These are phyloP conservation scores for Sander vitreus DNA, from an alignment of 2,113 vertebrate genomes.

Conservation along the genomic window DNA sequence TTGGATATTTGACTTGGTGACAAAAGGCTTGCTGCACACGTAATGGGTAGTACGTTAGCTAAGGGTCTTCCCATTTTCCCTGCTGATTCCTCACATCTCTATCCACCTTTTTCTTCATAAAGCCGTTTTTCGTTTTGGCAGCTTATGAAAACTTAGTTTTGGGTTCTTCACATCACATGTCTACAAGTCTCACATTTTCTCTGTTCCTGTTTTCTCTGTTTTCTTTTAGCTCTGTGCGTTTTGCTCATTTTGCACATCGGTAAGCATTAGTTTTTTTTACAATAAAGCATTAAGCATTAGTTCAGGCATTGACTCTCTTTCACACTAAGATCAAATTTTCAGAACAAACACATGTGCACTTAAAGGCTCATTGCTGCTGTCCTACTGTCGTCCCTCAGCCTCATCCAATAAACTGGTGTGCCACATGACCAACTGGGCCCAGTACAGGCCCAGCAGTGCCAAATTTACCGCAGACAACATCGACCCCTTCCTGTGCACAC, in stretches of 20 bases:
- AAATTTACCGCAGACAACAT: conserved; percentile 81
- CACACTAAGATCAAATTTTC: neutral
- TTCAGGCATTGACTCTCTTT: neutral
- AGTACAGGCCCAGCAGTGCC: conserved; percentile 77
- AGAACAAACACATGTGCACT: neutral
- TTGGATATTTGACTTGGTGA: too few relatives aligned
- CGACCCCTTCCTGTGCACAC: conserved; percentile 86
- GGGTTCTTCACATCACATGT: neutral
- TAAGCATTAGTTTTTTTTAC: conserved; percentile 51
- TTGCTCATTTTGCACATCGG: conserved; percentile 78
- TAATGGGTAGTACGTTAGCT: too few relatives aligned
- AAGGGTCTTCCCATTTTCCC: too few relatives aligned
- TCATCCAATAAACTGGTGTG: conserved; percentile 83
- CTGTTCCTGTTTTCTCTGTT: neutral
- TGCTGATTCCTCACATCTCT: too few relatives aligned
- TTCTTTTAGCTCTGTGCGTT: conserved; percentile 68
- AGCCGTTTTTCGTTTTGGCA: too few relatives aligned
- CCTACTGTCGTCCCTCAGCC: conserved; percentile 54
- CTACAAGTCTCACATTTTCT: neutral
- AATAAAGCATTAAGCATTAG: too few relatives aligned
- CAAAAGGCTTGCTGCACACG: too few relatives aligned
- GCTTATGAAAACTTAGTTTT: too few relatives aligned
- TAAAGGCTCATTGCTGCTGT: neutral
- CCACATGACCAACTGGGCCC: conserved; percentile 87
- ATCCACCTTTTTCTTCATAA: too few relatives aligned